phyloP scores from a whole-genome alignment of 2,113 vertebrate species.

The Tenrec ecaudatus region DNA sequence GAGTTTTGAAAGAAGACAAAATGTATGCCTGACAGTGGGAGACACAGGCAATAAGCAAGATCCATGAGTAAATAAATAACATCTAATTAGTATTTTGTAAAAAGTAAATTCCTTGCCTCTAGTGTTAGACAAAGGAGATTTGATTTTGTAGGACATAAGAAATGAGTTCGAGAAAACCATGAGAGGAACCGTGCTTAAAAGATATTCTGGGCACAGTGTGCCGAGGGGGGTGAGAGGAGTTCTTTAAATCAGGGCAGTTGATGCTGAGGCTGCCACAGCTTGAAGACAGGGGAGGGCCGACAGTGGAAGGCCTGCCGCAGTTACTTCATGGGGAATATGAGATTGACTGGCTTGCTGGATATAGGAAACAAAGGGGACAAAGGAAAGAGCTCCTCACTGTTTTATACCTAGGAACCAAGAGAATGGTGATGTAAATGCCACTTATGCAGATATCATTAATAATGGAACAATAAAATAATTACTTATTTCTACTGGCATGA shows the following conservation, averaged over 20 bases:
- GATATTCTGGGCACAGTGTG: neutral
- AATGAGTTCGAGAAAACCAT: neutral
- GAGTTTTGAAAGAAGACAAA: neutral
- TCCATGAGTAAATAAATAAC: neutral
- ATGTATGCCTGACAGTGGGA: neutral
- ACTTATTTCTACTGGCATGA: neutral
- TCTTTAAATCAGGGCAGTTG: neutral
- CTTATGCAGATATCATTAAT: neutral
- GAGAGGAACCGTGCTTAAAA: neutral
- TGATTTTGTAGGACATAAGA: neutral
- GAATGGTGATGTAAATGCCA: neutral
- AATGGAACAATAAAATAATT: neutral
- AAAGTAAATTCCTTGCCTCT: neutral
- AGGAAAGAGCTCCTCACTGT: neutral
- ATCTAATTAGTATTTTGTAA: neutral
- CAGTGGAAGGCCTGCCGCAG: neutral
- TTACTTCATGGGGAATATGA: neutral
- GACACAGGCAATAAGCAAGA: constrained; percentile 4
- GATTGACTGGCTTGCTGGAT: neutral
- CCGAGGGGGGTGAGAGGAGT: neutral
- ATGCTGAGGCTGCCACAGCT: neutral
- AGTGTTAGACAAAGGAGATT: neutral
- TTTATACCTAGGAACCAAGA: neutral
- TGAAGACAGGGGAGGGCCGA: neutral
- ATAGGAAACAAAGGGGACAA: neutral